Evolutionary conservation across 64 coral and sea anemone species (phyloP), one percentile per base, ranked within the genome.

Genomic region (Actinia equina): DNA sequence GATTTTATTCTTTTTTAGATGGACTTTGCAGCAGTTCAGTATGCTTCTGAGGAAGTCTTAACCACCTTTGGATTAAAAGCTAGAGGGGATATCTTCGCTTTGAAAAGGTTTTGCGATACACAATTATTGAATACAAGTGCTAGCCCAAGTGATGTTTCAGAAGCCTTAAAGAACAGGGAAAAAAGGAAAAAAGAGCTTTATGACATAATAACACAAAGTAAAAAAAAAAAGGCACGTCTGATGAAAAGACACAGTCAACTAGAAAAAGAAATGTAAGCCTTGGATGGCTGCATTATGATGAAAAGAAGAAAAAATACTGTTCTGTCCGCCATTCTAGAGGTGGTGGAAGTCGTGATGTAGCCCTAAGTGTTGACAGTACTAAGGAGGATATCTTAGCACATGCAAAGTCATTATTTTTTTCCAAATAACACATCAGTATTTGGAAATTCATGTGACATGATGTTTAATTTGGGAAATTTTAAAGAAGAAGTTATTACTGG

Each of bases 341-440:
- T 86, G 89, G 69, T 62, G 71, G 84, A 79, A 81, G 64, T 84
- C 86, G 85, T 86, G 85, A 87, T 52, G 52, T 87, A 80, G 22
- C 18, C 49, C 62, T 92, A 44, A 81, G 83, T 23, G 56, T 20
- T 71, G 44, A 69, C 87, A 84, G 71, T 79, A 83, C 85, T 53
- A 77, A 56, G 64, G 85, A 92, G 23, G 80, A 44, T 76, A 83
- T 92, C 77, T 55, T 92, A 86, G 85, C 82, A 82, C 63, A 20
- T 87, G 90, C 83, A 83, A 92, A 92, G 80, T 46, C 87, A 87
- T 92, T 92, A 85, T 92, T 87, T 74, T n/a, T 92, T 92, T 43
- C 90, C 90, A 56, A 37, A 55, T 87, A 27, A 60, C 83, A 70
- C 87, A 27, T 86, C 83, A 19, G 67, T 59, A 71, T 87, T 92